These are phyloP conservation scores for Craseonycteris thonglongyai DNA, from an alignment of 2,113 vertebrate species.

Conservation along the genomic window DNA sequence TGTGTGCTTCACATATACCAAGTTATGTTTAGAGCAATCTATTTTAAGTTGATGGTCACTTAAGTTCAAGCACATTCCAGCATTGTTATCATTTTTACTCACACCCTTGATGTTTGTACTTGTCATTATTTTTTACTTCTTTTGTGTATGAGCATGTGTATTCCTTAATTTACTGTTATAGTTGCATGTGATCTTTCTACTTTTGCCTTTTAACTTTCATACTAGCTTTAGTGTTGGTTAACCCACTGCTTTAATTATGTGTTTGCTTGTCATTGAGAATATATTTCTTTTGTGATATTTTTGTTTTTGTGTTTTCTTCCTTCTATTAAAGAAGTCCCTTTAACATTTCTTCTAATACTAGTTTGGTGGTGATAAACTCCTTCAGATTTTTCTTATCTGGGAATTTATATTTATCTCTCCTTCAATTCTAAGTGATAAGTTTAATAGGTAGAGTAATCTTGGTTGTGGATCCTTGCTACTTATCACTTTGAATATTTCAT, in stretches of 20 bases:
- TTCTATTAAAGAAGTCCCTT: neutral
- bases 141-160: too few species aligned
- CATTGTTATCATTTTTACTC: neutral
- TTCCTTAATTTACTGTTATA: too few species aligned
- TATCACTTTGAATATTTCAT: neutral
- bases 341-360: neutral
- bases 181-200: too few species aligned
- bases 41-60: neutral
- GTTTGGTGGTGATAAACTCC: neutral
- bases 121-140: neutral
- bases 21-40: neutral
- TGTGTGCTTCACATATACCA: neutral
- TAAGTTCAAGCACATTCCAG: neutral
- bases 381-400: neutral
- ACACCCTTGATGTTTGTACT: neutral
- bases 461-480: neutral
- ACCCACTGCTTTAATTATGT: neutral
- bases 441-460: neutral
- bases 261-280: neutral
- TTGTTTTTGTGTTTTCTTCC: neutral
- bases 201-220: too few species aligned
- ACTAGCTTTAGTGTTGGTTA: too few species aligned
- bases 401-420: neutral
- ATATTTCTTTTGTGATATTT: neutral
- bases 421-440: neutral